Percentiles rank a stretch among this genome's conserved stretches.
phyloP scores from a whole-genome alignment of 1,140 invertebrate genomes.

The Drosophila truncata region DNA sequence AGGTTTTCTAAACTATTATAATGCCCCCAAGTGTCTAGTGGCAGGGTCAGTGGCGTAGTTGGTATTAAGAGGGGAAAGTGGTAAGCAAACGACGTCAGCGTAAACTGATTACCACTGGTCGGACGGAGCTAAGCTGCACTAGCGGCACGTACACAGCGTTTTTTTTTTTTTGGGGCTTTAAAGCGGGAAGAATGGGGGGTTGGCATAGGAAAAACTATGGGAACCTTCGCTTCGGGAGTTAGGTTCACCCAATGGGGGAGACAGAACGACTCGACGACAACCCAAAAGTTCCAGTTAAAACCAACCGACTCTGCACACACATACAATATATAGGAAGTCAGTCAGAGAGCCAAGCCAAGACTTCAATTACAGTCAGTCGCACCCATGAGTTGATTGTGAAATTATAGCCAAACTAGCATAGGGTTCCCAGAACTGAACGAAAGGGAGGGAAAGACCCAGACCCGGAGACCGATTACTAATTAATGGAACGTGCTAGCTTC shows the following conservation, averaged over 20 bases:
- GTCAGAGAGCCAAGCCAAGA: conserved; percentile 37
- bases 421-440: conserved; percentile 34
- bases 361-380: conserved; percentile 66
- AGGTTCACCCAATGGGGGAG: conserved; percentile 48
- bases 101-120: conserved; percentile 72
- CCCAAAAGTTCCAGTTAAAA: conserved; percentile 45
- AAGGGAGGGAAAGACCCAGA: conserved; percentile 1
- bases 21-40: conserved; percentile 13
- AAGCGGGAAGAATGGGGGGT: conserved; percentile 4
- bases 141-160: conserved; percentile 63
- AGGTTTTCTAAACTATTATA: background rate
- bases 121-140: conserved; percentile 57
- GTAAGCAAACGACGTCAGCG: conserved; percentile 73
- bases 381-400: conserved; percentile 50
- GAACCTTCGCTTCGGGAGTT: conserved; percentile 72
- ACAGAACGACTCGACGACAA: conserved; percentile 35
- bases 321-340: conserved; percentile 58
- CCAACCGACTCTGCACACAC: conserved; percentile 55
- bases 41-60: conserved; percentile 19
- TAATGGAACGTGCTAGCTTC: conserved; percentile 40
- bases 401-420: conserved; percentile 43
- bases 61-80: conserved; percentile 28
- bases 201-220: conserved; percentile 27
- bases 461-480: conserved; percentile 29
- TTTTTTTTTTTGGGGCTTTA: conserved; percentile 18